Evolutionary conservation across 2,888 invertebrate genomes (phyloP), one percentile per base, ranked within the genome.

Genomic region (Steromphala cineraria): DNA sequence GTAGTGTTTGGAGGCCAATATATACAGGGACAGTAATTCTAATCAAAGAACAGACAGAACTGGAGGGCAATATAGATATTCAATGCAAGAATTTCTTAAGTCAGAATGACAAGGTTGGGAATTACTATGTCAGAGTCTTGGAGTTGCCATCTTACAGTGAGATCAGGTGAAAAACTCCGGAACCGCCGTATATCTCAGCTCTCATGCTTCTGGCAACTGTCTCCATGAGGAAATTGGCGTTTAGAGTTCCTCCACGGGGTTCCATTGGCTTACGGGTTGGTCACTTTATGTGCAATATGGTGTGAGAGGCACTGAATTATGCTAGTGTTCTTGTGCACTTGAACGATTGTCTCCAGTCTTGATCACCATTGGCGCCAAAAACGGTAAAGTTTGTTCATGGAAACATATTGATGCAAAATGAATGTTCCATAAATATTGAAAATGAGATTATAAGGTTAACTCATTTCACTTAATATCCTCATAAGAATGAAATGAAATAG

Each of bases 91-190:
- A 62, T 62, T 62, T 56, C 19, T 56, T 62, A 62, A 62, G 62
- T 28, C n/a, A 62, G 62, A 31, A 28, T 28, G 62, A 62, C 62
- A 62, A 62, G 28, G 62, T 62, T 28, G 62, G 28, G 62, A 62
- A 62, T 62, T 62, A 62, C 15, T 24, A 31, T 24, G 62, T 21
- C 62, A 62, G 62, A 28, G 24, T 62, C 24, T 24, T 62, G 28
- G 24, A 24, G 28, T 24, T 62, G 15, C 28, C 28, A 28, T 28
- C 62, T 28, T 15, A 21, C 62, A 24, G 62, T 62, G 24, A n/a
- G 62, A n/a, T 62, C 62, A 62, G 62, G 62, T 62, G 62, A 62
- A 62, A 62, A 62, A 62, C 24, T 62, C 62, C 28, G 62, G 62
- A 62, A 62, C 62, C 28, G 62, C 24, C 15, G 28, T 62, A 62